phyloP scores from a whole-genome alignment of 2,888 invertebrate species.

The Hartigia nigra region DNA sequence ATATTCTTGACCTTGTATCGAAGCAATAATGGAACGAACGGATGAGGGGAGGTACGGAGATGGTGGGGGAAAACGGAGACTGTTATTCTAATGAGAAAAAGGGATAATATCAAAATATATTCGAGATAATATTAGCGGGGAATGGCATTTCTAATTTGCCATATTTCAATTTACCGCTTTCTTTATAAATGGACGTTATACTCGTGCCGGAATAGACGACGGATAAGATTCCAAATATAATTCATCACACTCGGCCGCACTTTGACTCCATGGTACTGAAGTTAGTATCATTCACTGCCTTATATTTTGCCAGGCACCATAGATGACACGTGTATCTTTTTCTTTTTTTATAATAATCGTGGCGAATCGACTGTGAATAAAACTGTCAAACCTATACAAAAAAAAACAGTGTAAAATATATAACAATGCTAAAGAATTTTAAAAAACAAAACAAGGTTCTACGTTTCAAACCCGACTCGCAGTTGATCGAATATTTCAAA shows the following conservation, averaged over 20 bases:
- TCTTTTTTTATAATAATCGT: no score
- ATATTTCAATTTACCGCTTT: neutral
- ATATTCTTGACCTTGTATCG: neutral
- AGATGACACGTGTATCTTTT: neutral
- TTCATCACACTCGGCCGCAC: neutral
- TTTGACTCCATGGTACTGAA: neutral
- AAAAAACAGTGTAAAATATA: neutral
- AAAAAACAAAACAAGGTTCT: neutral
- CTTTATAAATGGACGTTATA: accelerated
- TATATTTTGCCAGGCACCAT: neutral
- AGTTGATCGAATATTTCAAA: neutral
- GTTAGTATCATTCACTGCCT: neutral
- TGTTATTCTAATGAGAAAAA: neutral
- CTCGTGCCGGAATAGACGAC: neutral
- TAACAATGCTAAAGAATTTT: neutral
- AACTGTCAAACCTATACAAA: neutral
- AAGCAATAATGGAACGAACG: no score
- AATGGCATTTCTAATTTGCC: neutral
- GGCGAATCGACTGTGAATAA: neutral
- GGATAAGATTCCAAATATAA: neutral
- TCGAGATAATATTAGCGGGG: neutral
- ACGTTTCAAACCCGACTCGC: neutral
- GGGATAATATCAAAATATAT: neutral
- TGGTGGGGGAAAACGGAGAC: no score
- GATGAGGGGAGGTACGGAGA: no score